Conservation (phyloP, 2,888 invertebrate species). For the Himalopsyche japonica region DNA sequence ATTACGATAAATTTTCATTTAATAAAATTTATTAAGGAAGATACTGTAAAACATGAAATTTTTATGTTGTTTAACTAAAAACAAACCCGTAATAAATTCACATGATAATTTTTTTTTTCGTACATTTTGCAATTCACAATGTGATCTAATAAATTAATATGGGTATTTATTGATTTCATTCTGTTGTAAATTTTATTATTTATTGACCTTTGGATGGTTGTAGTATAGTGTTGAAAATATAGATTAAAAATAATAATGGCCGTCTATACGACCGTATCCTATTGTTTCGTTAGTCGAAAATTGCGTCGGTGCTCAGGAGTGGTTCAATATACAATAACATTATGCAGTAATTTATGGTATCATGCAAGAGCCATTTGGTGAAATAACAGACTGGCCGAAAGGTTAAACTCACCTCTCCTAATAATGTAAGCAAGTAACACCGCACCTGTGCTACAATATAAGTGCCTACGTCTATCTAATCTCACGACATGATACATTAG, state of each 20-base stretch:
- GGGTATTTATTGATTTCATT: too few species aligned
- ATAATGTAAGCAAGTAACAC: neutral
- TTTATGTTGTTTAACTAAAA: too few species aligned
- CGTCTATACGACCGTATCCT: neutral
- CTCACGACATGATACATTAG: neutral
- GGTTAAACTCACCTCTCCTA: neutral
- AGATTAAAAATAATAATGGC: neutral
- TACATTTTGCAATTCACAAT: too few species aligned
- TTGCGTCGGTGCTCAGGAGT: neutral
- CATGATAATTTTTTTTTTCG: too few species aligned
- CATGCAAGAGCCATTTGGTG: neutral
- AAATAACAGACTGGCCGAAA: neutral
- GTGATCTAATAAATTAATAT: too few species aligned
- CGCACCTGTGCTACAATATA: neutral
- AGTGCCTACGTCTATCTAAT: neutral
- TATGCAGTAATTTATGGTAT: neutral
- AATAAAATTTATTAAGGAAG: too few species aligned
- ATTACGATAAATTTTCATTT: too few species aligned
- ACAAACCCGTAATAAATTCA: too few species aligned
- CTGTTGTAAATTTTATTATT: neutral
- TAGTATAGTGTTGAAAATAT: neutral
- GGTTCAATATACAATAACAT: neutral
- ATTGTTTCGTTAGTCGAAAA: neutral
- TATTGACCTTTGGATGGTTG: neutral
- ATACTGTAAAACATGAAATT: too few species aligned